A percentile compares a stretch with the other conserved stretches of the same genome.
Evolutionary conservation across 1,140 invertebrate genomes (phyloP).

Genomic region (Papilio machaon): DNA sequence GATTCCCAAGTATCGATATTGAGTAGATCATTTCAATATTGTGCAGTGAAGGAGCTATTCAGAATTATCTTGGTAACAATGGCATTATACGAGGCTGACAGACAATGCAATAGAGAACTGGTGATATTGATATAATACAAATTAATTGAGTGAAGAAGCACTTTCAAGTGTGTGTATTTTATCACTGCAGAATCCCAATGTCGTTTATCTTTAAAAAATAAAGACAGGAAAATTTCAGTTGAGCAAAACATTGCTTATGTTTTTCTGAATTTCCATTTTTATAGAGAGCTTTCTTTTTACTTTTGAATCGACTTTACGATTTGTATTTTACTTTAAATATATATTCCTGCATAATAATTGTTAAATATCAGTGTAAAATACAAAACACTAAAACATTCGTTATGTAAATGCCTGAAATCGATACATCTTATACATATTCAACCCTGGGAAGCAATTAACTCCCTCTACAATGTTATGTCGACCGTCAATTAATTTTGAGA

Average conservation of each 20-base stretch:
- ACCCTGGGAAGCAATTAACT: conserved; percentile 8
- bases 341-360: too few relatives aligned
- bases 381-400: conserved; percentile 15
- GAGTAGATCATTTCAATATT: not conserved
- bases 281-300: too few relatives aligned
- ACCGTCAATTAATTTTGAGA: conserved; percentile 27
- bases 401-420: conserved; percentile 5
- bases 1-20: not conserved
- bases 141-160: not conserved
- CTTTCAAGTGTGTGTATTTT: not conserved
- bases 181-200: not conserved
- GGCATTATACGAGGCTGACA: not conserved
- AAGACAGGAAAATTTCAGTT: too few relatives aligned
- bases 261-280: too few relatives aligned
- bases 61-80: conserved; percentile 1
- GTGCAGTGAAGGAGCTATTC: not conserved
- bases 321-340: too few relatives aligned
- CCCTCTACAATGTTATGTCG: conserved; percentile 16
- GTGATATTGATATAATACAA: not conserved
- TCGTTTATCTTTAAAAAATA: too few relatives aligned
- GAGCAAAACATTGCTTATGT: too few relatives aligned
- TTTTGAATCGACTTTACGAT: too few relatives aligned
- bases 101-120: not conserved
- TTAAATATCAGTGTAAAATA: not conserved
- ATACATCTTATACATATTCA: conserved; percentile 29